A percentile compares a stretch with the other conserved stretches of the same genome.
phyloP scores from a whole-genome alignment of 2,113 vertebrate genomes.

The Trematomus loennbergii region DNA sequence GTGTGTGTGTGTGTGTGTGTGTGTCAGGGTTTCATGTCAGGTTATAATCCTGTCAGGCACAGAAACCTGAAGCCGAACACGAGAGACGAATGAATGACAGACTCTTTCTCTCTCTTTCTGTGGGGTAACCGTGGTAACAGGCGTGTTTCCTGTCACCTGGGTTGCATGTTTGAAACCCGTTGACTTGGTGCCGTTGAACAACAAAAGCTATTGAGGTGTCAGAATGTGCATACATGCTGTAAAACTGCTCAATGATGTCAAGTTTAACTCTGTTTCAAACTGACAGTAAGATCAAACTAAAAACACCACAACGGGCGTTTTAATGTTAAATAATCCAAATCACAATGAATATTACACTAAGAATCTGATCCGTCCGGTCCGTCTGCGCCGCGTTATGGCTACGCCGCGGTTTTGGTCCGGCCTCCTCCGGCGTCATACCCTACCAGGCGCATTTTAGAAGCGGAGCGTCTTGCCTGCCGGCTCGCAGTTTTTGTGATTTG shows the following conservation, averaged over 20 bases:
- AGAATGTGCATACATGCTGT: background rate
- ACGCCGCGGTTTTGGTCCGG: too few species aligned
- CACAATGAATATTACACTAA: background rate
- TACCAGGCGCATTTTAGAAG: too few species aligned
- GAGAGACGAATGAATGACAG: slow-evolving; percentile 41
- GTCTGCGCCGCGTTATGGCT: too few species aligned
- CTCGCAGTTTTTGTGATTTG: too few species aligned
- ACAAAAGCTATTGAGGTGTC: background rate
- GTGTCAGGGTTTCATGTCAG: slow-evolving; percentile 51
- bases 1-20: slow-evolving; percentile 28
- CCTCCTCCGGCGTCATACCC: too few species aligned
- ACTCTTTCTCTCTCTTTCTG: background rate
- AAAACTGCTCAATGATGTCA: background rate
- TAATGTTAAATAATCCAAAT: background rate
- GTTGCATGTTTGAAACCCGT: slow-evolving; percentile 5
- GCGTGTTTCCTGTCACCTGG: background rate
- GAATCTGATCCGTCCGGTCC: too few species aligned
- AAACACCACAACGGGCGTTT: background rate
- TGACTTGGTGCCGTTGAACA: slow-evolving; percentile 45
- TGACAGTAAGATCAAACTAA: background rate
- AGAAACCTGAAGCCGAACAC: slow-evolving; percentile 50
- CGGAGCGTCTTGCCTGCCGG: too few species aligned
- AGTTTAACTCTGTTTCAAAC: background rate
- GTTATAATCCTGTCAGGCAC: slow-evolving; percentile 55
- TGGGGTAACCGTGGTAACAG: slow-evolving; percentile 51